These are phyloP conservation scores for Psophia crepitans DNA, from an alignment of 2,113 vertebrate genomes.

Conservation along the genomic window DNA sequence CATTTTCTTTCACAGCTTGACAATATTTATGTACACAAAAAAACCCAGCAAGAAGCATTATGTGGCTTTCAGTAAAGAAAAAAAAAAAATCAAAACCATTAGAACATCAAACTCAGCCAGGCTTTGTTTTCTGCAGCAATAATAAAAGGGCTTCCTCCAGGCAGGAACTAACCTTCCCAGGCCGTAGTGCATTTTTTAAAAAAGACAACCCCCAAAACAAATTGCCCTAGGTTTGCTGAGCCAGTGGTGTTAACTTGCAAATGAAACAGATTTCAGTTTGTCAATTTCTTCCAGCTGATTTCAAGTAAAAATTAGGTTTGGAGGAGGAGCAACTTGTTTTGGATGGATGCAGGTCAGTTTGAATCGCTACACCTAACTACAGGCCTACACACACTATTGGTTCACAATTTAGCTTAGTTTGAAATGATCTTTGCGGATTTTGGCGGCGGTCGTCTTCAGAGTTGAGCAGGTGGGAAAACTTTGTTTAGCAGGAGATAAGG, in stretches of 20 bases:
- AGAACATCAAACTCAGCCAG: conserved; percentile 76
- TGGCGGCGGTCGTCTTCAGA: conserved; percentile 57
- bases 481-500: conserved; percentile 73
- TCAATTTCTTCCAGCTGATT: conserved; percentile 68
- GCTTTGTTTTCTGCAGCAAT: conserved; percentile 76
- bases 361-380: conserved; percentile 75
- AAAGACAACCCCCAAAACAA: conserved; percentile 71
- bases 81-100: conserved; percentile 2
- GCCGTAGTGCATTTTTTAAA: conserved; percentile 76
- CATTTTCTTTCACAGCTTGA: conserved; percentile 86
- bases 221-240: conserved; percentile 69
- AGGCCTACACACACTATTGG: conserved; percentile 65
- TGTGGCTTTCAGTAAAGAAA: conserved; percentile 74
- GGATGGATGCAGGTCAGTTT: conserved; percentile 76
- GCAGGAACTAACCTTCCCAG: conserved; percentile 62
- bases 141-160: conserved; percentile 75
- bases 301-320: conserved; percentile 78
- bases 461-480: conserved; percentile 53
- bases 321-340: conserved; percentile 71
- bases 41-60: conserved; percentile 78
- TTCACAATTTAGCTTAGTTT: conserved; percentile 72
- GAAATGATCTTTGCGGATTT: conserved; percentile 61
- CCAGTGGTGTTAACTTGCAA: conserved; percentile 76
- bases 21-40: conserved; percentile 80
- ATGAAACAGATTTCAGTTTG: conserved; percentile 69